Evolutionary conservation across 1,140 invertebrate genomes (phyloP), one percentile per base, ranked within the genome.

Genomic region (Sminthurides bifidus): DNA sequence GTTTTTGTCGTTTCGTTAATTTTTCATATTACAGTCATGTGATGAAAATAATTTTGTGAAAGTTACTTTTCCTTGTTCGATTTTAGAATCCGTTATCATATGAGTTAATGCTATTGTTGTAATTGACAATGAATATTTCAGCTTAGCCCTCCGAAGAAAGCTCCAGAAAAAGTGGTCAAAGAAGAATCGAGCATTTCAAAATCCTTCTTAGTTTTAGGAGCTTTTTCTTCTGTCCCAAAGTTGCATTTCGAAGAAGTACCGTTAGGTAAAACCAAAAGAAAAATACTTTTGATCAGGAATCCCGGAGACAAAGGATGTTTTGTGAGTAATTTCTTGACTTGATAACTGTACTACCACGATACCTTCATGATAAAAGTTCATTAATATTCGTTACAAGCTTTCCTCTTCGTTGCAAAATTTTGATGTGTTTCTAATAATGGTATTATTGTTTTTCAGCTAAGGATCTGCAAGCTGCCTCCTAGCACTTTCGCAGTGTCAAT

Each of bases 401-500:
- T 14, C 41, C 10, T 12, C 15, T 10, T n/a, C n/a, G 12, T 15
- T 21, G 10, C n/a, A 8, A 52, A 52, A 19, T 21, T 3, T n/a
- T 29, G 30, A 50, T 29, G 26, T 46, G 3, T 12, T 26, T 19
- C n/a, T 53, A 23, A n/a, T n/a, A 12, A 48, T 48, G 23, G 8
- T 50, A 33, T 33, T n/a, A 50, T 49, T 33, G 8, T 55, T 55
- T 46, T 44, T 10, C 26, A 54, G 54, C 33, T 55, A 4, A 55
- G 38, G n/a, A 35, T 35, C 21, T 26, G 33, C 2, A 55, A 55
- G 21, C 6, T 19, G n/a, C 45, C 43, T 17, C 26, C 29, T 26
- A 31, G 8, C 17, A 30, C 29, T 8, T 55, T 55, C 26, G 17
- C 6, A 21, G 17, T 55, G 14, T 15, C 19, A 15, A 33, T 21